Conservation (phyloP, 2,113 vertebrate genomes). For the Malurus cyaneus region DNA sequence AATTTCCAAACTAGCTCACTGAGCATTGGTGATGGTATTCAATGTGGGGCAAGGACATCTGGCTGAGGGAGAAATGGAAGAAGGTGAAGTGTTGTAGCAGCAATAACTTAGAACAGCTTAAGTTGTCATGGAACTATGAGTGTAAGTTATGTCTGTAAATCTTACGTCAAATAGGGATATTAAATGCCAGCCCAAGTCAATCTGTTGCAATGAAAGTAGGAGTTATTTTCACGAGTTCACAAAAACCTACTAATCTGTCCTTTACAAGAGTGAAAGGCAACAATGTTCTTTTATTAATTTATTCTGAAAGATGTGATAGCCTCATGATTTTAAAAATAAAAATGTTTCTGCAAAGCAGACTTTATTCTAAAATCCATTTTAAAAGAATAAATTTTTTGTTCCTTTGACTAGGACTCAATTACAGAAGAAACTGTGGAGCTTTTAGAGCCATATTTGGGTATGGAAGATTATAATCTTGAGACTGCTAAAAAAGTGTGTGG, state of each 20-base stretch:
- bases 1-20: neutral
- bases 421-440: conserved; percentile 85
- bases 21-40: neutral
- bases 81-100: neutral
- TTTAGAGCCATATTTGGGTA: conserved; percentile 78
- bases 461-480: conserved; percentile 87
- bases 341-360: neutral
- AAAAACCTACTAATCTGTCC: neutral
- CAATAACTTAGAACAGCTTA: neutral
- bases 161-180: neutral
- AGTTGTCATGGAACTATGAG: neutral
- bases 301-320: neutral
- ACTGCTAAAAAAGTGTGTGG: conserved; percentile 84
- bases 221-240: neutral
- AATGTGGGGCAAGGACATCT: neutral
- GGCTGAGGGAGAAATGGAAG: neutral
- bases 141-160: neutral
- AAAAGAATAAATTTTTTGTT: neutral
- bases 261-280: neutral
- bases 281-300: neutral
- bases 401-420: conserved; percentile 78
- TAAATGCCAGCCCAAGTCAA: neutral
- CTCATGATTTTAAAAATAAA: neutral
- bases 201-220: neutral
- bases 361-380: neutral